These are phyloP conservation scores for Hemiscyllium ocellatum DNA, from an alignment of 2,113 vertebrate species.

Conservation along the genomic window DNA sequence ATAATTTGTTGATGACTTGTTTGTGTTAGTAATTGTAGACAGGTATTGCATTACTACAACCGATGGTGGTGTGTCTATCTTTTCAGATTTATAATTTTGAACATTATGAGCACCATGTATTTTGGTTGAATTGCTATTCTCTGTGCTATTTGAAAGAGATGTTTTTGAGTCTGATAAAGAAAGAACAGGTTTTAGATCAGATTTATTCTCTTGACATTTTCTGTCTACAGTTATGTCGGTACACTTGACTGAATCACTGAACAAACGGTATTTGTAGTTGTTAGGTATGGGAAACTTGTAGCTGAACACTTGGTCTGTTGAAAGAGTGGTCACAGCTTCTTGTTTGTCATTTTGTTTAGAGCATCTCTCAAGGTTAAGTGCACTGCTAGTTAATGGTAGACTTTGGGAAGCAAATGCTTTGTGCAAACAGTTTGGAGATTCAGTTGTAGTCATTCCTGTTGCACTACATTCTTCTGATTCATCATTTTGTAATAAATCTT, in stretches of 20 bases:
- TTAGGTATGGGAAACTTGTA: not conserved
- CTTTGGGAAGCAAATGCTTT: not conserved
- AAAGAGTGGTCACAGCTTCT: no score
- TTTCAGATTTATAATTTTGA: not conserved
- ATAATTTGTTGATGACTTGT: not conserved
- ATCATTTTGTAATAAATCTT: not conserved
- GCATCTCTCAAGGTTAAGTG: not conserved
- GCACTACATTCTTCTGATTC: not conserved
- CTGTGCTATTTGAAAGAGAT: not conserved
- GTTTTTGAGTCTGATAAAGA: not conserved
- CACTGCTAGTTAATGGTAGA: not conserved
- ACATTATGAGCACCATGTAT: not conserved
- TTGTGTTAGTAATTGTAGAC: not conserved
- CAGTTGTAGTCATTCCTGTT: not conserved
- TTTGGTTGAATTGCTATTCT: not conserved
- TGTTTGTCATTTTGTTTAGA: not conserved
- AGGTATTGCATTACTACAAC: not conserved
- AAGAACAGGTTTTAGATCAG: not conserved
- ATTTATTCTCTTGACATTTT: not conserved
- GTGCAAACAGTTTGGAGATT: not conserved
- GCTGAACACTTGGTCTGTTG: not conserved
- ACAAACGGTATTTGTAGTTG: not conserved
- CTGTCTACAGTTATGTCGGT: not conserved
- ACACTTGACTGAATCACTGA: not conserved
- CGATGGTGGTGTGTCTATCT: not conserved